Evolutionary conservation across 2,113 vertebrate species (phyloP).

Genomic region (Seriola aureovittata): DNA sequence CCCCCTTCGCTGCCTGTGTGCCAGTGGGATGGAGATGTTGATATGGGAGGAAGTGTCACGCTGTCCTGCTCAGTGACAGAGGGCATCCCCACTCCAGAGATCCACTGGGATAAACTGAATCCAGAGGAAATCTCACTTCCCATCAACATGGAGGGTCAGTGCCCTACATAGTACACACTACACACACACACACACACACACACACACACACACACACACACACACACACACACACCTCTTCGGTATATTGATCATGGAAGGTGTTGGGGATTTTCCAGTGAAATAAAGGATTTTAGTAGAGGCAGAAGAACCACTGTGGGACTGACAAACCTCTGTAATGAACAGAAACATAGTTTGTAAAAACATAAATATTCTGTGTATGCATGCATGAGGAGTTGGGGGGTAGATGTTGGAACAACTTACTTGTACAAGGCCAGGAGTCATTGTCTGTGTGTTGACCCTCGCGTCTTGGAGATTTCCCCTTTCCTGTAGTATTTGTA

Average conservation of each 20-base stretch:
- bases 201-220: too few species aligned
- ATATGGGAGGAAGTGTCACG: constrained; percentile 79
- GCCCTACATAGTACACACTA: too few species aligned
- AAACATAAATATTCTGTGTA: neutral
- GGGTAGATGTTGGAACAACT: constrained; percentile 62
- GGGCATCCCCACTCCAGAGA: constrained; percentile 82
- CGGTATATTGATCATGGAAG: constrained; percentile 96
- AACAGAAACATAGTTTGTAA: constrained; percentile 22
- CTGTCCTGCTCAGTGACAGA: constrained; percentile 83
- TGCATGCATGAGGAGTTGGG: neutral
- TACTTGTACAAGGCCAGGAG: constrained; percentile 91
- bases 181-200: too few species aligned
- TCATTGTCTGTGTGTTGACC: constrained; percentile 85
- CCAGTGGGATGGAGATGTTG: constrained; percentile 79
- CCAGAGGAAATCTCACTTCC: constrained; percentile 78
- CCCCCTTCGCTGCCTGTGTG: constrained; percentile 85
- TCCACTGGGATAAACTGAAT: constrained; percentile 84
- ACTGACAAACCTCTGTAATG: constrained; percentile 88
- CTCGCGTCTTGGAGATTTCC: constrained; percentile 88
- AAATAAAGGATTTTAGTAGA: constrained; percentile 98
- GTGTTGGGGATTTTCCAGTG: constrained; percentile 94
- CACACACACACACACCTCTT: constrained; percentile 80
- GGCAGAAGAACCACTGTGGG: constrained; percentile 88
- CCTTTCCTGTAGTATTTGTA: constrained; percentile 79
- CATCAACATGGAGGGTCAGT: constrained; percentile 81